Conservation (phyloP, 2,888 invertebrate species). For the Phragmatobia fuliginosa region DNA sequence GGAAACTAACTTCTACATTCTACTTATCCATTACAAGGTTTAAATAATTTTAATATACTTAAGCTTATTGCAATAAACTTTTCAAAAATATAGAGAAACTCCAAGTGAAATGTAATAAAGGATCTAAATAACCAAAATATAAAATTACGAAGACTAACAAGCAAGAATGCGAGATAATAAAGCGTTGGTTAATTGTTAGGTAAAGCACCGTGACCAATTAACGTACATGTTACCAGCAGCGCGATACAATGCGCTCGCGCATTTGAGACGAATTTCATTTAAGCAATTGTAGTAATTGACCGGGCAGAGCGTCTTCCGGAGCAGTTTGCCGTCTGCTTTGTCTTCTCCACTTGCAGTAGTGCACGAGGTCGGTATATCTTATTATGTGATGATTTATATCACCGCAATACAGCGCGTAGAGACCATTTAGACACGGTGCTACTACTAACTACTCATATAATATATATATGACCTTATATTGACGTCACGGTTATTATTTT, state of each 20-base stretch:
- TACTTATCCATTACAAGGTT: slow-evolving; percentile 14
- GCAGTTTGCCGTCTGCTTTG: slow-evolving; percentile 62
- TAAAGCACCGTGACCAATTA: slow-evolving; percentile 85
- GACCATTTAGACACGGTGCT: not conserved
- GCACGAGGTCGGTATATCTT: slow-evolving; percentile 47
- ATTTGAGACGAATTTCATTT: slow-evolving; percentile 83
- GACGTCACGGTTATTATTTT: slow-evolving; percentile 35
- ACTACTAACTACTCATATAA: slow-evolving; percentile 12
- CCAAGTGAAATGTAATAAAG: slow-evolving; percentile 27
- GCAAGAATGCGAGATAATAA: slow-evolving; percentile 62
- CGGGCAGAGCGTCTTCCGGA: slow-evolving; percentile 79
- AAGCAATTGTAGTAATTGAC: slow-evolving; percentile 85
- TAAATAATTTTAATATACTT: slow-evolving; percentile 3
- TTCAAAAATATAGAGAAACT: slow-evolving; percentile 21
- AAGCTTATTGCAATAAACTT: not conserved
- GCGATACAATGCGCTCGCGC: slow-evolving; percentile 65
- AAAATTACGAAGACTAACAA: slow-evolving; percentile 50
- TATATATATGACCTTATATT: slow-evolving; percentile 47
- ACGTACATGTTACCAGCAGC: slow-evolving; percentile 62
- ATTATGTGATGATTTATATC: slow-evolving; percentile 31
- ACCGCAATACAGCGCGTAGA: slow-evolving; percentile 9
- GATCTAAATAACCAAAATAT: slow-evolving; percentile 41
- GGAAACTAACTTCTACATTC: slow-evolving; percentile 45
- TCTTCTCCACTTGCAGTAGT: slow-evolving; percentile 63
- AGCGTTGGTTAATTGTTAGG: slow-evolving; percentile 75